Base-by-base conservation (phyloP, 2,888 invertebrate species). In the Andrena chrysosceles region DNA sequence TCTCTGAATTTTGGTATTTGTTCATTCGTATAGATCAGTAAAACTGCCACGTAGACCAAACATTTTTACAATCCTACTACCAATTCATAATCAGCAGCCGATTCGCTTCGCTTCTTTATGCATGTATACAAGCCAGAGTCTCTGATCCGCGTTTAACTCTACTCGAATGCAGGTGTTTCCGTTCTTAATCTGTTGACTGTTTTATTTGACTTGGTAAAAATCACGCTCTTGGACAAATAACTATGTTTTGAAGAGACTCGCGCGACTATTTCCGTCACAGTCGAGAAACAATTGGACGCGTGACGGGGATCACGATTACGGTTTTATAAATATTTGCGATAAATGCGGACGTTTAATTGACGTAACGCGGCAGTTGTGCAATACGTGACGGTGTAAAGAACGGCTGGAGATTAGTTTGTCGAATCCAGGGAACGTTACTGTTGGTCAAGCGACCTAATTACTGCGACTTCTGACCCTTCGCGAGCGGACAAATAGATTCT, bases 261-360 rank as follows among this genome's bases (percentile, higher is more conserved):
- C 4, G 5, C 16, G 33, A 5, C 16, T 20, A 59, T 56, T 52
- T 42, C 31, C 23, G 6, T 54, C 8, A 20, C 35, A 8, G 62
- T 13, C 10, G n/a, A 5, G 6, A 7, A 8, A 4, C 10, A n/a
- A 48, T 42, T 10, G 2, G 10, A 29, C 31, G 49, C 77, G 76
- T 78, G 76, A 68, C 67, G 35, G 29, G 33, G 13, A 56, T 52
- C 66, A 23, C 54, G 48, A 60, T 20, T 20, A 2, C 42, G 66
- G 76, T 54, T 77, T 76, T 66, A 77, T 62, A 85, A 87, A 87
- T 87, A 87, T 86, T 87, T 86, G 60, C 74, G n/a, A 70, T 7
- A 54, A 59, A 54, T 64, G 42, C 56, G 35, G 62, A 56, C 54
- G 63, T 7, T 10, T 52, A 23, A 64, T 76, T 67, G 70, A 80